A percentile compares a stretch with the other conserved stretches of the same genome.
Evolutionary conservation across 2,888 invertebrate genomes (phyloP).

Genomic region (Eupsilia transversa): DNA sequence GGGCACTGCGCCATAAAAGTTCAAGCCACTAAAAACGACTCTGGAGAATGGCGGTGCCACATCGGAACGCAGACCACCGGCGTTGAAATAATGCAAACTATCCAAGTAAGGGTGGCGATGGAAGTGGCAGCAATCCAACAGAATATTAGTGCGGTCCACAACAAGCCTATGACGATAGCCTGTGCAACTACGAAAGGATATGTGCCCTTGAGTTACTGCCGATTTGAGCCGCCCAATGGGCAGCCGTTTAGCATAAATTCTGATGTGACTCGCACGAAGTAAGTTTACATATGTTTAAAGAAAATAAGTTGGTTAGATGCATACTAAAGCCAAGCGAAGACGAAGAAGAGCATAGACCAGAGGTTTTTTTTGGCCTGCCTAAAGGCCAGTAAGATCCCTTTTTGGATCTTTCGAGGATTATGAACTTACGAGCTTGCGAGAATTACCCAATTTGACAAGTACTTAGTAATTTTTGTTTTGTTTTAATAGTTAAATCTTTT

Average conservation of each 20-base stretch:
- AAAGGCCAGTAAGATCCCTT: background rate
- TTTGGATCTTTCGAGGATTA: background rate
- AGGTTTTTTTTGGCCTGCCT: background rate
- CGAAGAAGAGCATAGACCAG: background rate
- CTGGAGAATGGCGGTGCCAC: constrained; percentile 88
- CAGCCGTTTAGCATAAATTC: constrained; percentile 86
- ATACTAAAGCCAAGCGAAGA: background rate
- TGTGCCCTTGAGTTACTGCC: constrained; percentile 85
- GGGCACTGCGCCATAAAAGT: constrained; percentile 84
- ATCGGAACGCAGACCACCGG: constrained; percentile 80
- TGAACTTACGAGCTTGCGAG: too few species aligned
- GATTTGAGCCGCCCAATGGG: constrained; percentile 87
- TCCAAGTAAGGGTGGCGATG: constrained; percentile 79
- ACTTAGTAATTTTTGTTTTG: background rate
- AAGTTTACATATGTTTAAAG: constrained; percentile 59
- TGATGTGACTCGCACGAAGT: constrained; percentile 79
- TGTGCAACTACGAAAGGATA: constrained; percentile 83
- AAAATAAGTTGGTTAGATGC: background rate
- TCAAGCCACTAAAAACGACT: constrained; percentile 75
- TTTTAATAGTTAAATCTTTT: background rate
- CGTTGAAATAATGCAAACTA: constrained; percentile 78
- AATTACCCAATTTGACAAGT: background rate
- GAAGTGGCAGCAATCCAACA: constrained; percentile 81
- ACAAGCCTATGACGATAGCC: constrained; percentile 79
- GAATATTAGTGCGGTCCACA: constrained; percentile 76